Percentiles rank a stretch among this genome's conserved stretches.
Evolutionary conservation across 30 jellyfish, hydroid and myxozoan species (phyloP).

Genomic region (Calvadosia cruxmelitensis): DNA sequence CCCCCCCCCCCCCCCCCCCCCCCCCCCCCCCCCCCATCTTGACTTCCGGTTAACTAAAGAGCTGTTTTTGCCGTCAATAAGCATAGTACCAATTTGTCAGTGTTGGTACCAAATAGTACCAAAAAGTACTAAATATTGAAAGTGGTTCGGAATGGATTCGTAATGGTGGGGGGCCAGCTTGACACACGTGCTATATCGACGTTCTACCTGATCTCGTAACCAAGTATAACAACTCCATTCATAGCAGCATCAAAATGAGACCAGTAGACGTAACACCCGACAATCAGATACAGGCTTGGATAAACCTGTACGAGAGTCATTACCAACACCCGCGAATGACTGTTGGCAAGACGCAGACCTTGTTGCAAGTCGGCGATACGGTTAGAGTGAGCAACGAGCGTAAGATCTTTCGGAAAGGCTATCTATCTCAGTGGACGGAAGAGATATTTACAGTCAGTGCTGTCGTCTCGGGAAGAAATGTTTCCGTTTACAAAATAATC

Average conservation of each 20-base stretch:
- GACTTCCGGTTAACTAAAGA: too few species aligned
- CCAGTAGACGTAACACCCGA: conserved; percentile 20
- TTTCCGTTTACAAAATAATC: conserved; percentile 5
- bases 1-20: too few species aligned
- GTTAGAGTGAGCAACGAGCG: conserved; percentile 16
- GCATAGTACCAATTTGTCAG: too few species aligned
- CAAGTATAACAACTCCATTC: conserved; percentile 20
- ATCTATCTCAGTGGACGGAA: conserved; percentile 18
- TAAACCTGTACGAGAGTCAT: not conserved
- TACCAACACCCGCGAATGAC: not conserved
- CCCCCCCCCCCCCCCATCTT: too few species aligned
- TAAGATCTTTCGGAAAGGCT: conserved; percentile 30
- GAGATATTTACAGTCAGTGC: conserved; percentile 16
- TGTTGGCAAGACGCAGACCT: not conserved
- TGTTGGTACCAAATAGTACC: too few species aligned
- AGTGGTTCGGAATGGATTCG: too few species aligned
- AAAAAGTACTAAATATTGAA: too few species aligned
- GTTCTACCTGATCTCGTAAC: conserved; percentile 16
- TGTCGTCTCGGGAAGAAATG: not conserved
- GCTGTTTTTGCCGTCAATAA: too few species aligned
- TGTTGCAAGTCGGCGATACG: conserved; percentile 10
- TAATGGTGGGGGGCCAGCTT: too few species aligned
- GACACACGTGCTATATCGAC: too few species aligned
- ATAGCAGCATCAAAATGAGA: conserved; percentile 18
- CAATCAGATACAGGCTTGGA: conserved; percentile 6